Evolutionary conservation across 2,888 invertebrate genomes (phyloP).

Genomic region (Xestia sexstrigata): DNA sequence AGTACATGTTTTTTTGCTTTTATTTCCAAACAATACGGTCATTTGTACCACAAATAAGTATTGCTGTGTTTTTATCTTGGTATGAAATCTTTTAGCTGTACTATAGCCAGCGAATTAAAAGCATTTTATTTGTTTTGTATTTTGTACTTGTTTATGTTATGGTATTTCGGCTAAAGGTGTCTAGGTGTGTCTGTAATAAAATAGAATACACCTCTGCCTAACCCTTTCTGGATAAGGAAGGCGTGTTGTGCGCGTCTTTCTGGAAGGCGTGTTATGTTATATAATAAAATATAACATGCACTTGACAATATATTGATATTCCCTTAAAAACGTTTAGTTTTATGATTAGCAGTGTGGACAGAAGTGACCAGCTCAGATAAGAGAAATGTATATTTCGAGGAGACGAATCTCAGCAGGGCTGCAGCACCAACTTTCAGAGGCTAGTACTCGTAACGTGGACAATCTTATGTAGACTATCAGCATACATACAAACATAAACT

Average conservation of each 20-base stretch:
- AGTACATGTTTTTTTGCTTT: slow-evolving; percentile 51
- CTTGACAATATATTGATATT: background rate
- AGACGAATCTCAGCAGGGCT: background rate
- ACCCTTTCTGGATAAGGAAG: background rate
- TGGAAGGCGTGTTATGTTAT: background rate
- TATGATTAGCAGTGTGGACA: background rate
- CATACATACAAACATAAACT: too few relatives aligned
- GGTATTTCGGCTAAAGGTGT: background rate
- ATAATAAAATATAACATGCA: background rate
- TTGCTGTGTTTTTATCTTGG: slow-evolving; percentile 44
- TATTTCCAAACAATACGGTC: slow-evolving; percentile 59
- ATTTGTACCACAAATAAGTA: slow-evolving; percentile 58
- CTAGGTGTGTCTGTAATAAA: background rate
- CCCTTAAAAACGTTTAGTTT: background rate
- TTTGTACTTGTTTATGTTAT: background rate
- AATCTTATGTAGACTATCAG: background rate
- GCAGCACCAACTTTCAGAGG: background rate
- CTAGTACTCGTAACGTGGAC: background rate
- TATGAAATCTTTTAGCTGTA: slow-evolving; percentile 22
- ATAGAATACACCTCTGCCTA: background rate
- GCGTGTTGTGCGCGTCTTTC: too few relatives aligned
- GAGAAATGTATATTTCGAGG: background rate
- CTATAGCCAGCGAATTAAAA: slow-evolving; percentile 4
- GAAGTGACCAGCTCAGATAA: background rate
- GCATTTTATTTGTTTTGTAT: slow-evolving; percentile 2